Base-by-base conservation (phyloP, 2,113 vertebrate genomes). In the Cyanoramphus novaezelandiae region DNA sequence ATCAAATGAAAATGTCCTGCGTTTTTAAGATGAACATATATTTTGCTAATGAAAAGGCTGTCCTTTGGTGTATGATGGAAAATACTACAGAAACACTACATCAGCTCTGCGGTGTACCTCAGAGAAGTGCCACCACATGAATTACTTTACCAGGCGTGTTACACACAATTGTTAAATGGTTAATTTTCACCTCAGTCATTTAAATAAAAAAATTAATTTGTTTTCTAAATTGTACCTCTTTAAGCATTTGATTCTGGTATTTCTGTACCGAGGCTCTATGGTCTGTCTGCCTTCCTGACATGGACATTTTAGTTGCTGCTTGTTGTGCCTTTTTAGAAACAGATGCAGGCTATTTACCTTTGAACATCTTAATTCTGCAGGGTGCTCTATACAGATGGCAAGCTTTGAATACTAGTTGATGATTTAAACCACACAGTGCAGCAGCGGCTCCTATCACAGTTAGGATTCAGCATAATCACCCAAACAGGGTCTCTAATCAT, bases 301-400 rank as follows among this genome's bases (percentile, higher is more conserved):
- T 14, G 28, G 39, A 68, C 11, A 3, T 78, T 75, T 74, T 27
- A 41, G 2, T 50, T 76, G 47, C 25, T 64, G 19, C 33, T 83
- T 39, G 9, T 27, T 59, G 6, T 43, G 21, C 9, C n/a, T 31
- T 29, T 20, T 41, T 24, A 33, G 6, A 43, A 29, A 27, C 2
- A 0, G 19, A 31, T 55, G 52, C 14, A 37, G 2, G 5, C 6
- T 20, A 0, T 44, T 70, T 14, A 2, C 2, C 1, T 63, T 11
- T 28, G 65, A 37, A 1, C 10, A 17, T 7, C 4, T n/a, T 78
- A 9, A 9, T 46, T 71, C 21, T 64, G 67, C 64, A 57, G 23
- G 1, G 33, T 7, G 8, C 25, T 46, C 31, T 49, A 1, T 4
- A 5, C 11, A 4, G 13, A 0, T 2, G 41, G 46, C 62, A 7